Conservation (phyloP, 2,113 vertebrate genomes). For the Regulus satrapa region DNA sequence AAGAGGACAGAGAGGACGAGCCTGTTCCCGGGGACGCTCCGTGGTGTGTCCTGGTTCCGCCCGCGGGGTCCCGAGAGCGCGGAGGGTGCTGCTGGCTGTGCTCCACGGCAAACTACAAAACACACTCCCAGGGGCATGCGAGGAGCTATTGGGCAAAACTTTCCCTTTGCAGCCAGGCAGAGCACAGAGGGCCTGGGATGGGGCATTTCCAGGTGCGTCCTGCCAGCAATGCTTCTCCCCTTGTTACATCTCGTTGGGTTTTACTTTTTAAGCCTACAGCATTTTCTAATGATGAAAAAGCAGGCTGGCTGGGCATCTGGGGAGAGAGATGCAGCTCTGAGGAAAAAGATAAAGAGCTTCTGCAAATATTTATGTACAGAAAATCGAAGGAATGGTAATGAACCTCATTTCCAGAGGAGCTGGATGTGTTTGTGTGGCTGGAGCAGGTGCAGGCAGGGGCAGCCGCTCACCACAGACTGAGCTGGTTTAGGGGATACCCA, state of each 20-base stretch:
- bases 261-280: background rate
- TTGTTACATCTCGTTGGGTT: background rate
- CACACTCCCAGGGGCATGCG: background rate
- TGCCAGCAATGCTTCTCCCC: background rate
- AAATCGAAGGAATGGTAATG: background rate
- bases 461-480: accelerated
- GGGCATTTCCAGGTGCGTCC: background rate
- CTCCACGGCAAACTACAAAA: background rate
- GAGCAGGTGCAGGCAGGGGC: background rate
- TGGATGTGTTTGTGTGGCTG: background rate
- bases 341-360: background rate
- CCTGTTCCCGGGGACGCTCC: background rate
- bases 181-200: background rate
- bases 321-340: background rate
- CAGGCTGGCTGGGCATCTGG: background rate
- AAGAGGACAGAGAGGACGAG: background rate
- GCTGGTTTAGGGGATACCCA: background rate
- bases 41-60: accelerated
- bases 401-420: background rate
- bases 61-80: background rate
- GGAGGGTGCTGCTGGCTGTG: background rate
- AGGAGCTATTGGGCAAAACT: accelerated
- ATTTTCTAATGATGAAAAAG: background rate
- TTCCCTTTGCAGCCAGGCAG: background rate
- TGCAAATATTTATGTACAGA: background rate